These are phyloP conservation scores for Miniopterus natalensis DNA, from an alignment of 2,113 vertebrate species.

Conservation along the genomic window DNA sequence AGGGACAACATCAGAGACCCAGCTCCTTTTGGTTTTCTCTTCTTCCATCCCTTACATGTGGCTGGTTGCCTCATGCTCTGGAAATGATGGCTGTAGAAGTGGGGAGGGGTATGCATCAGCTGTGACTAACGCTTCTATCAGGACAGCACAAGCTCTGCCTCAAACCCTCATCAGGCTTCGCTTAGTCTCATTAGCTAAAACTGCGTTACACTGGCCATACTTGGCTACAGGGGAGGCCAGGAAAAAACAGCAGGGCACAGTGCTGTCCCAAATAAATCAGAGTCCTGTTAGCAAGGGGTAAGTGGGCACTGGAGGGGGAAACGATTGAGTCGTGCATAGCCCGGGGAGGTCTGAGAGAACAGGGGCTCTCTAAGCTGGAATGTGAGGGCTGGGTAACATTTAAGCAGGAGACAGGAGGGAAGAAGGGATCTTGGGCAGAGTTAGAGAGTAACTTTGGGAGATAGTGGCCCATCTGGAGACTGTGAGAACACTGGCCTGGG, in stretches of 20 bases:
- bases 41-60: background rate
- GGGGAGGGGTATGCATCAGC: fast-evolving
- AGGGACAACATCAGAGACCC: background rate
- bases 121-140: background rate
- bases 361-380: background rate
- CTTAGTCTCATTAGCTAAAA: background rate
- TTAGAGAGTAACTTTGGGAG: background rate
- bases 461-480: background rate
- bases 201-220: background rate
- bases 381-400: background rate
- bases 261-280: background rate
- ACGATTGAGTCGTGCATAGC: background rate
- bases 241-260: background rate
- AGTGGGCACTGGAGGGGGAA: background rate
- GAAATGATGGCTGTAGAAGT: background rate
- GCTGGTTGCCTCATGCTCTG: background rate
- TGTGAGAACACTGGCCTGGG: background rate
- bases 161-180: background rate
- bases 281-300: background rate
- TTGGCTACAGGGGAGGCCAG: background rate
- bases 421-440: background rate
- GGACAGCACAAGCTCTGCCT: background rate
- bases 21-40: background rate
- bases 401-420: background rate
- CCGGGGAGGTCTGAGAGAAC: background rate